Base-by-base conservation (phyloP, 2,797 vertebrate species). In the Cirrhinus molitorella region DNA sequence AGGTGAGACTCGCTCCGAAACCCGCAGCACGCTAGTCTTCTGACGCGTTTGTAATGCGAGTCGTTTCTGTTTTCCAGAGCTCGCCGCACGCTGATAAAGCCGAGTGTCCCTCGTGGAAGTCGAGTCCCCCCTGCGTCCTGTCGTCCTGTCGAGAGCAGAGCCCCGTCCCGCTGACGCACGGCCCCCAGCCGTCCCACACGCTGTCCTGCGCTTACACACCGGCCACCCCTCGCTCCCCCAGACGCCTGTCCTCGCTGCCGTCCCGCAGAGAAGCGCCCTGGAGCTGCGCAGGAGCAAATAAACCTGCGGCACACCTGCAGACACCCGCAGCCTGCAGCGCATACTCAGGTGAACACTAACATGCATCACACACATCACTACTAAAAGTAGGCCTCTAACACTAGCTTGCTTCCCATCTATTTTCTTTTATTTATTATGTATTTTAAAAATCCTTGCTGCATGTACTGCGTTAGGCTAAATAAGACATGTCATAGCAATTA, bases 51-150 rank as follows among this genome's bases (percentile, higher is more conserved):
- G 37, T 65, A 34, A 19, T 8, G 0, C 14, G 59, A 12, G 82
- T 59, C 87, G 4, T 87, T 85, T 79, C 85, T 53, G 21, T 2
- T 34, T 6, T 89, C 40, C 92, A 96, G 95, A 92, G 90, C 90
- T 91, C 93, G 0, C 93, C 95, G 92, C 94, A 94, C 84, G 85
- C 91, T 40, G 96, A 96, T 88, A 95, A 91, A 88, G 86, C 93
- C 84, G 96, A 95, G 61, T 95, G 86, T 87, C 94, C 85, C 93
- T 93, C 88, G 95, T 96, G 96, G 96, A 96, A 95, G 91, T 94
- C 95, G 51, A 95, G 93, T 90, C 91, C 96, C 59, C 91, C 96
- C 59, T 61, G 59, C 59, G 28, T 81, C 0, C 75, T 92, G 17
- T 76, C 91, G 1, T 85, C 91, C 49, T 90, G 94, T 68, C 94